Conservation (phyloP, 2,888 invertebrate species). For the Leptopilina syphax region DNA sequence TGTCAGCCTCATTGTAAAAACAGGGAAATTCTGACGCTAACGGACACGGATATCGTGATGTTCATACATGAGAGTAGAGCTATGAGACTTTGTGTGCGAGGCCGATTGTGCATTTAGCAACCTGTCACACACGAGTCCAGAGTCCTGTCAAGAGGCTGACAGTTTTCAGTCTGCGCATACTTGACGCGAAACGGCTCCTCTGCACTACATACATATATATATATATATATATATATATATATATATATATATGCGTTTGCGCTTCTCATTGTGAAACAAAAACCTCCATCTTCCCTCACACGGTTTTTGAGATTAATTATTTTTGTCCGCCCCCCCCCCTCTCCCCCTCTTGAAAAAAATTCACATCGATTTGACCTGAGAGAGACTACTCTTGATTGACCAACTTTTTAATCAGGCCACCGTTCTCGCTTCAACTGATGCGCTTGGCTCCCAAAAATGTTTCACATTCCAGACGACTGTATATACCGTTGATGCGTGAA, state of each 20-base stretch:
- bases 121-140: conserved; percentile 68
- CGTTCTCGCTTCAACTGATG: conserved; percentile 4
- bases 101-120: conserved; percentile 69
- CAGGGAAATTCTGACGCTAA: conserved; percentile 56
- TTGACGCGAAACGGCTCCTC: conserved; percentile 60
- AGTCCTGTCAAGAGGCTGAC: conserved; percentile 66
- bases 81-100: conserved; percentile 41
- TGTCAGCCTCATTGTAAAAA: conserved; percentile 50
- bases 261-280: conserved; percentile 24
- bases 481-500: conserved; percentile 9
- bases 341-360: neutral
- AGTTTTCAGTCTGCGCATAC: conserved; percentile 70
- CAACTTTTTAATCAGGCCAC: conserved; percentile 40
- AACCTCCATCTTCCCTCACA: conserved; percentile 34
- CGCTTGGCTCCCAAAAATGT: neutral
- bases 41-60: conserved; percentile 57
- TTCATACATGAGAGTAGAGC: conserved; percentile 9
- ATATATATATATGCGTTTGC: neutral
- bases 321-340: neutral
- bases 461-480: conserved; percentile 27
- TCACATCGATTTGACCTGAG: conserved; percentile 8
- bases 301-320: conserved; percentile 24
- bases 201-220: neutral
- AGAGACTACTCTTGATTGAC: conserved; percentile 2
- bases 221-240: too few species aligned